These are phyloP conservation scores for Steinernema khuongi DNA, from an alignment of 1,140 invertebrate genomes.

Conservation along the genomic window DNA sequence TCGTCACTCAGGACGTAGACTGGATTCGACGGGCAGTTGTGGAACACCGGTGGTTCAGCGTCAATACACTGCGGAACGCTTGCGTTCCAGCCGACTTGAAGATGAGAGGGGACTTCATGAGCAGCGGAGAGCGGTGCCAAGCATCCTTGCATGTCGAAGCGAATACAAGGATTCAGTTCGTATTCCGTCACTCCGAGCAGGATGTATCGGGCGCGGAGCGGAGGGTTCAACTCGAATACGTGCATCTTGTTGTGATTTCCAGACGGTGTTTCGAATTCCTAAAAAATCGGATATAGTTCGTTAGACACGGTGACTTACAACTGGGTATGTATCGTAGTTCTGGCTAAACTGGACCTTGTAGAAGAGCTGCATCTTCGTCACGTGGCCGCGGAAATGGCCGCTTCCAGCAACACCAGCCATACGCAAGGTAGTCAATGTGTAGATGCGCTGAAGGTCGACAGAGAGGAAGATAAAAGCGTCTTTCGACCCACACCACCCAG, in stretches of 20 bases:
- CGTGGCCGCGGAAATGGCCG: constrained; percentile 54
- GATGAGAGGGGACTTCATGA: constrained; percentile 54
- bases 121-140: constrained; percentile 63
- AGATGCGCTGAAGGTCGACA: constrained; percentile 83
- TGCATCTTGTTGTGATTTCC: constrained; percentile 89
- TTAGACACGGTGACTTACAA: constrained; percentile 58
- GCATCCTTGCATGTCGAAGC: constrained; percentile 91
- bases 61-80: constrained; percentile 90
- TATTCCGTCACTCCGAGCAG: constrained; percentile 87
- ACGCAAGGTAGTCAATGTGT: constrained; percentile 70
- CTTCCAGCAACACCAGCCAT: constrained; percentile 54
- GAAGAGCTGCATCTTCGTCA: constrained; percentile 87
- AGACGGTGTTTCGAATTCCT: constrained; percentile 62
- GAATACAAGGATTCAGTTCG: constrained; percentile 89
- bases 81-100: constrained; percentile 78
- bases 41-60: constrained; percentile 88
- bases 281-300: constrained; percentile 15
- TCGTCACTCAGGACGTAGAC: constrained; percentile 79
- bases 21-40: constrained; percentile 86
- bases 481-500: constrained; percentile 68
- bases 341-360: constrained; percentile 87
- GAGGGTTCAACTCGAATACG: constrained; percentile 87
- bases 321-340: constrained; percentile 91
- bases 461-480: constrained; percentile 84
- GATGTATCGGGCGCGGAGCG: constrained; percentile 83